Evolutionary conservation across 37 sponge, comb jelly and placozoan species (phyloP).

Genomic region (Ephydatia muelleri): DNA sequence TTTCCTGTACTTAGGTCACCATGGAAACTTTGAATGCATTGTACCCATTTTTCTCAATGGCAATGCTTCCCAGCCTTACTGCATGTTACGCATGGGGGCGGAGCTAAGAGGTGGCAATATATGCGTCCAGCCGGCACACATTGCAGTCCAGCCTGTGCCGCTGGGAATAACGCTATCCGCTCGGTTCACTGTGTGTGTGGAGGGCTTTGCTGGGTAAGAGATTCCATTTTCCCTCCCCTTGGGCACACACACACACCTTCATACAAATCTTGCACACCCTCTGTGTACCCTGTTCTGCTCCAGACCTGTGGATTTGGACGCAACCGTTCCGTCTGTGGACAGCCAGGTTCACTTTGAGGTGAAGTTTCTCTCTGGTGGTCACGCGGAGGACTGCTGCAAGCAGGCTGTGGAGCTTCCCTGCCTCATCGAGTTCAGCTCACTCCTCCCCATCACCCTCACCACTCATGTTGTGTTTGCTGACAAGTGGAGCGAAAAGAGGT

Average conservation of each 20-base stretch:
- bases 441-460: constrained; percentile 45
- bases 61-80: constrained; percentile 46
- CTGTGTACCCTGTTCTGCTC: neutral
- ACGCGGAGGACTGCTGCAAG: neutral
- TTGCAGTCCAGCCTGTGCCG: constrained; percentile 68
- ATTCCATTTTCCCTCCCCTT: neutral
- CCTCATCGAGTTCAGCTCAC: constrained; percentile 50
- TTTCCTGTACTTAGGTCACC: constrained; percentile 17
- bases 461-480: constrained; percentile 43
- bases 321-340: constrained; percentile 17
- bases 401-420: constrained; percentile 24
- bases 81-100: constrained; percentile 36
- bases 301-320: constrained; percentile 44
- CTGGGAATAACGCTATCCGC: constrained; percentile 54
- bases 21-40: constrained; percentile 16
- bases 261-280: neutral
- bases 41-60: constrained; percentile 58
- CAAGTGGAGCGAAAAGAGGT: constrained; percentile 43
- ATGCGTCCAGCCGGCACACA: constrained; percentile 21
- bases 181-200: constrained; percentile 42
- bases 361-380: constrained; percentile 15
- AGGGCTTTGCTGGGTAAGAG: constrained; percentile 58
- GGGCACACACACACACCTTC: neutral
- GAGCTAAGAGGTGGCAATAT: constrained; percentile 32
- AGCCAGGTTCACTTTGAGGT: constrained; percentile 3